Percentiles rank a stretch among this genome's conserved stretches.
Conservation (phyloP, 2,797 vertebrate genomes). For the Parauchenoglanis ngamensis region DNA sequence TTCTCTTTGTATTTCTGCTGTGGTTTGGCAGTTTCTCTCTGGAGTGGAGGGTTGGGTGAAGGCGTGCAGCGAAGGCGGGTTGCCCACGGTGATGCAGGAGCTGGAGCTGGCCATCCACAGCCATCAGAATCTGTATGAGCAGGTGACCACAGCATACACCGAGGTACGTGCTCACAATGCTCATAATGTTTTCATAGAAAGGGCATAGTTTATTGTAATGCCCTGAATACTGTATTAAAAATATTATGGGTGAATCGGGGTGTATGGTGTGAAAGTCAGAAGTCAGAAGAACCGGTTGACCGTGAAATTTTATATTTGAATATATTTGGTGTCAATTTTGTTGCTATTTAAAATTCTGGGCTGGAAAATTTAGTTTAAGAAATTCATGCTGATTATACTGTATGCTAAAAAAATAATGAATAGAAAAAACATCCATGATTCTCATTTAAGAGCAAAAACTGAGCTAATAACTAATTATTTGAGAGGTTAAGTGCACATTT, state of each 20-base stretch:
- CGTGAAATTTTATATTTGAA: background rate
- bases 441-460: too few species aligned
- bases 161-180: constrained; percentile 72
- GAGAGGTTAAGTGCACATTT: too few species aligned
- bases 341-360: background rate
- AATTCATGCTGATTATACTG: background rate
- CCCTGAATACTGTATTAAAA: background rate
- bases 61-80: constrained; percentile 84
- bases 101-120: constrained; percentile 85
- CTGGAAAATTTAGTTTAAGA: background rate
- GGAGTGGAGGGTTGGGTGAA: constrained; percentile 88
- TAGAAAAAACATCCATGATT: too few species aligned
- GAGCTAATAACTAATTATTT: too few species aligned
- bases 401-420: background rate
- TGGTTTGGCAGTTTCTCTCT: constrained; percentile 77
- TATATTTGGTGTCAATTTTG: background rate
- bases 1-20: background rate
- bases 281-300: background rate
- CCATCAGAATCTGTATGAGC: constrained; percentile 85
- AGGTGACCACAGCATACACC: constrained; percentile 85
- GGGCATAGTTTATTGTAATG: background rate
- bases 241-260: background rate
- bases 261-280: background rate
- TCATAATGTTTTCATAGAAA: background rate
- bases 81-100: constrained; percentile 83